Evolutionary conservation across 2,888 invertebrate species (phyloP).

Genomic region (Lamellibrachia satsuma): DNA sequence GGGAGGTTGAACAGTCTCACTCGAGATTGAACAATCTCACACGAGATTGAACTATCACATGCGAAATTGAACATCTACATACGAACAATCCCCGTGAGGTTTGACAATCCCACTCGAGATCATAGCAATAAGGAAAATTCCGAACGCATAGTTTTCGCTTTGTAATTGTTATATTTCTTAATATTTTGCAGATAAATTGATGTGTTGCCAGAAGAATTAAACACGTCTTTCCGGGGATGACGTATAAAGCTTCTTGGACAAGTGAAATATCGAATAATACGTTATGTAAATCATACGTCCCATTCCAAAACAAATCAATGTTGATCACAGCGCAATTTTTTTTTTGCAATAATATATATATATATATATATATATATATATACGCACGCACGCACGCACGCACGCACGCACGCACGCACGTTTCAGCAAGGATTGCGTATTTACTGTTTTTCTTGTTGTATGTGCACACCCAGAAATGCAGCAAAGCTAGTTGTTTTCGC

Average conservation of each 20-base stretch:
- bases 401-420: background rate
- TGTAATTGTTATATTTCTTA: background rate
- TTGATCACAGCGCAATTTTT: too few species aligned
- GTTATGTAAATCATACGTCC: too few species aligned
- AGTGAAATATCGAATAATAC: background rate
- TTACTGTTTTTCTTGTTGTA: too few species aligned
- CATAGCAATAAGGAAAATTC: background rate
- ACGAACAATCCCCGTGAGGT: background rate
- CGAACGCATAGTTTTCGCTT: background rate
- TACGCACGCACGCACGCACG: too few species aligned
- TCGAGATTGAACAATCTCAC: too few species aligned
- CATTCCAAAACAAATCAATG: background rate
- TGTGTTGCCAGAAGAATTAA: background rate
- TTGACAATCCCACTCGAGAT: background rate
- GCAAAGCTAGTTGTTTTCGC: too few species aligned
- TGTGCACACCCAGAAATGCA: background rate
- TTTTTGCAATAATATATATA: too few species aligned
- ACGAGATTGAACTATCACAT: too few species aligned
- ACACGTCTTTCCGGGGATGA: background rate
- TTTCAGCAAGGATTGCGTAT: too few species aligned
- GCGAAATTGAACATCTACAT: too few species aligned
- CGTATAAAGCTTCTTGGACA: background rate
- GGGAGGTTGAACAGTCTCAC: too few species aligned
- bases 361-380: too few species aligned
- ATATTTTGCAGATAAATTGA: background rate